These are phyloP conservation scores for Eretmochelys imbricata DNA, from an alignment of 2,113 vertebrate species.

Conservation along the genomic window DNA sequence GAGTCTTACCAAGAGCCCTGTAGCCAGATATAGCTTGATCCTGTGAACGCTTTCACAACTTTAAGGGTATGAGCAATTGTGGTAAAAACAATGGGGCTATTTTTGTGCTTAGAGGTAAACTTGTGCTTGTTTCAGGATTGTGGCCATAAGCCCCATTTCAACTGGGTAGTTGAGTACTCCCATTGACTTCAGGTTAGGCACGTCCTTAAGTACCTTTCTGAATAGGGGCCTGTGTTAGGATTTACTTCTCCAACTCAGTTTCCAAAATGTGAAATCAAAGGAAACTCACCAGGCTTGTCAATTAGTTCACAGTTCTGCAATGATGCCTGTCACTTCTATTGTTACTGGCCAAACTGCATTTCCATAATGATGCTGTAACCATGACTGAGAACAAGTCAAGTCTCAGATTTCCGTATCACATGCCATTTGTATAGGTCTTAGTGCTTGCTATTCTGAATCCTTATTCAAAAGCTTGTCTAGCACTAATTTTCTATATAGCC, in stretches of 20 bases:
- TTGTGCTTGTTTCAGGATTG: neutral
- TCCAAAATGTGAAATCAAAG: neutral
- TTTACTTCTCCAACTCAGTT: neutral
- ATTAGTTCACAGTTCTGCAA: neutral
- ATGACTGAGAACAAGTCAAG: neutral
- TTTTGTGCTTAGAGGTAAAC: neutral
- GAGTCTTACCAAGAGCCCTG: neutral
- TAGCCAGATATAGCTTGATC: neutral
- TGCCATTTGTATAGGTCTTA: neutral
- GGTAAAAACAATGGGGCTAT: neutral
- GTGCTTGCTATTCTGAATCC: neutral
- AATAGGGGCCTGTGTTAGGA: neutral
- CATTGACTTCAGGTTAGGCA: neutral
- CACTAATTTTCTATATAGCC: neutral
- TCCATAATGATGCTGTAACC: neutral
- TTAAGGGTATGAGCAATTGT: neutral
- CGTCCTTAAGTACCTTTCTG: neutral
- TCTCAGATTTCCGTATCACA: neutral
- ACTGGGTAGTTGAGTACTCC: neutral
- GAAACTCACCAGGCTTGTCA: neutral
- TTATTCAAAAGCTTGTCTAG: neutral
- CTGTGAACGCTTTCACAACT: neutral
- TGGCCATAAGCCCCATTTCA: neutral
- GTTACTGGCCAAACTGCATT: neutral
- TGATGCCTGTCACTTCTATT: neutral